Conservation (phyloP, 2,888 invertebrate genomes). For the Parnassius apollo region DNA sequence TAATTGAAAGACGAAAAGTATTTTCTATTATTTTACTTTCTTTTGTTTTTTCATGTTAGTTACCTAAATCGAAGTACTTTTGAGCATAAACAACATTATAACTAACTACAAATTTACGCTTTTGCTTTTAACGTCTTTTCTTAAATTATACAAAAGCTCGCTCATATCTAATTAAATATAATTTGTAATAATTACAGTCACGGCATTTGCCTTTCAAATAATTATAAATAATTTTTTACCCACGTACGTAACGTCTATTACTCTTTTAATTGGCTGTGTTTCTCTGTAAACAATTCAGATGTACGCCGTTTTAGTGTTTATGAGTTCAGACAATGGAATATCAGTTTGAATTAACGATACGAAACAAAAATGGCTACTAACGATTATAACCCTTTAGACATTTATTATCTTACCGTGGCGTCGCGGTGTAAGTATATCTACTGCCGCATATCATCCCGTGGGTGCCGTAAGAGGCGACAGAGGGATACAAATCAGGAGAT, state of each 20-base stretch:
- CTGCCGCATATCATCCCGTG: no score
- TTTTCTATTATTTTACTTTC: conserved; percentile 74
- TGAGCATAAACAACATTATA: no score
- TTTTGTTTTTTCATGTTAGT: conserved; percentile 36
- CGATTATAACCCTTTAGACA: neutral
- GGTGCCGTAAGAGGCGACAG: no score
- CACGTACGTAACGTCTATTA: conserved; percentile 42
- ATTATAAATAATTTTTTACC: conserved; percentile 47
- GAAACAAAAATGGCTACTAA: conserved; percentile 7
- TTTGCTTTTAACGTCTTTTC: conserved; percentile 37
- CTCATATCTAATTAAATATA: conserved; percentile 46
- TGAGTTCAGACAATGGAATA: conserved; percentile 21
- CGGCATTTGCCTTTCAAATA: conserved; percentile 43
- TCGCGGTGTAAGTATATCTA: no score
- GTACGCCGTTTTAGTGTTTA: conserved; percentile 40
- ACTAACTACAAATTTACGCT: conserved; percentile 20
- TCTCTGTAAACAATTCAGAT: conserved; percentile 46
- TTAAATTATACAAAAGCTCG: conserved; percentile 42
- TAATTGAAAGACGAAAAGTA: conserved; percentile 76
- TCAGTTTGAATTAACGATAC: conserved; percentile 15
- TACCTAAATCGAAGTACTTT: conserved; percentile 1
- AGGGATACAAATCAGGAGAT: no score
- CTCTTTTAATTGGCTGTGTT: conserved; percentile 55
- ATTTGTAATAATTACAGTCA: conserved; percentile 54
- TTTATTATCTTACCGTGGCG: no score